Base-by-base conservation (phyloP, 2,888 invertebrate genomes). In the Drosophila cyrtoloma region DNA sequence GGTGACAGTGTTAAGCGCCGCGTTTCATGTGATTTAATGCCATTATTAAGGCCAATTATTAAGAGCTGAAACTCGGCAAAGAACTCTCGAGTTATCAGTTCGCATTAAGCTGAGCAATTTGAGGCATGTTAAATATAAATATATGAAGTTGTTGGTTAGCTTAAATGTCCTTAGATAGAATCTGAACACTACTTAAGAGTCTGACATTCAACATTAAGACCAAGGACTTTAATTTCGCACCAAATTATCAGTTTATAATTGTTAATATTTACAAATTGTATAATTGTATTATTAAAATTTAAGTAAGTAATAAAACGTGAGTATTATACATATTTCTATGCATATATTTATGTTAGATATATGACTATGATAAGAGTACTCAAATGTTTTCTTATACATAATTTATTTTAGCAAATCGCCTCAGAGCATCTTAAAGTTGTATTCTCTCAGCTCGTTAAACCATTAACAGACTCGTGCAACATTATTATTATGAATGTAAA, bases 381-480 rank as follows among this genome's bases (percentile, higher is more conserved):
- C 47, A 14, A 26, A 35, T 26, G 2, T 19, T 22, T 59, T 32
- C 44, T 14, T 52, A 12, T 30, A 14, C 0, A 47, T 28, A 12
- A 47, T 35, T 50, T 28, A 50, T n/a, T 33, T 26, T 10, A 16
- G 5, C 2, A 32, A 12, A 56, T 37, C 32, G 28, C 63, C 22
- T 47, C 44, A 32, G 39, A 44, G 50, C 26, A 59, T 58, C 37
- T 67, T 47, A 16, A 22, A 47, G 32, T 55, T 68, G 33, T 7
- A 58, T 71, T 53, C 51, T 52, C 44, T 35, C 39, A 51, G 75
- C 64, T 82, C 62, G 79, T 82, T 62, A 59, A 66, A 55, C 60
- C 72, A 66, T 37, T 39, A 62, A 44, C 66, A 62, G 59, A 56
- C 26, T 37, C 61, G 28, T 74, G 42, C 59, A 74, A 51, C 58